A percentile compares a stretch with the other conserved stretches of the same genome.
Conservation (phyloP, 2,113 vertebrate genomes). For the Vulpes lagopus region DNA sequence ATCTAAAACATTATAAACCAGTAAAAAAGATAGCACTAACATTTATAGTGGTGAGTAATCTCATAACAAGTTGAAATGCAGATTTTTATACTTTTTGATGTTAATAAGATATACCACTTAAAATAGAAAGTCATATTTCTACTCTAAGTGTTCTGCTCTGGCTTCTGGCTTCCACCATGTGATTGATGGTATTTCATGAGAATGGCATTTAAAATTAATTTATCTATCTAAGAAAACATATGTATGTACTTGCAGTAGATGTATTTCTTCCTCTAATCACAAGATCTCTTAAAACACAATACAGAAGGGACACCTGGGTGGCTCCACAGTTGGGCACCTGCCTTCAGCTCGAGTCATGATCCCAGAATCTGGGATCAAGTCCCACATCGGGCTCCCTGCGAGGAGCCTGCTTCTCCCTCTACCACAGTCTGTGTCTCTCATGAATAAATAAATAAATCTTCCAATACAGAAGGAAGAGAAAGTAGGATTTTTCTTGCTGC, state of each 20-base stretch:
- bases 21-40: conserved; percentile 23
- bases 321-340: no score
- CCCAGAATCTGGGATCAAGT: no score
- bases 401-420: no score
- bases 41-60: background rate
- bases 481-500: background rate
- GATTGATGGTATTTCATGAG: conserved; percentile 26
- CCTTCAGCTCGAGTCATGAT: no score
- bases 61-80: background rate
- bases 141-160: background rate
- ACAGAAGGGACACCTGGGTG: background rate
- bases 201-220: conserved; percentile 55
- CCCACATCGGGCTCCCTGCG: no score
- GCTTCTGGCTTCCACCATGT: background rate
- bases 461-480: conserved; percentile 22
- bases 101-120: background rate
- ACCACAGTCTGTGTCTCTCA: no score
- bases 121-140: conserved; percentile 9
- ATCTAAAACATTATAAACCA: conserved; percentile 24
- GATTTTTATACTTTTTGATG: background rate
- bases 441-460: no score
- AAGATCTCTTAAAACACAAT: conserved; percentile 14
- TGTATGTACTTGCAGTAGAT: background rate
- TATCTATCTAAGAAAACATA: conserved; percentile 15
- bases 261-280: background rate